These are phyloP conservation scores for Ictalurus punctatus DNA, from an alignment of 2,113 vertebrate genomes.

Conservation along the genomic window DNA sequence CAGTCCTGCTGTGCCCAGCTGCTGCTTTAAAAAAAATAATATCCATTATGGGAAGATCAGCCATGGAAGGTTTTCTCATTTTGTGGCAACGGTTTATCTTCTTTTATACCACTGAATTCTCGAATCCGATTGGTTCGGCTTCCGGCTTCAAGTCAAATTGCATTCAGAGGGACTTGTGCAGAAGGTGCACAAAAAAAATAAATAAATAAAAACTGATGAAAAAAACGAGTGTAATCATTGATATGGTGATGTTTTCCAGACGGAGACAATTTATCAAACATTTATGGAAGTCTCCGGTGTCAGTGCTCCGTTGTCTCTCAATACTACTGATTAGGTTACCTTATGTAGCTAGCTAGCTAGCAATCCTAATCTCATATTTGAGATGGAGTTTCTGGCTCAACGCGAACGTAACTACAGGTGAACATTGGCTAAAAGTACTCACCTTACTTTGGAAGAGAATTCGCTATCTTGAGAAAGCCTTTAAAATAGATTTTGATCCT, in stretches of 20 bases:
- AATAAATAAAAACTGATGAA: not conserved
- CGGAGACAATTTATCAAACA: not conserved
- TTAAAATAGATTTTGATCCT: not conserved
- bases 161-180: not conserved
- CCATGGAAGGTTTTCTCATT: not conserved
- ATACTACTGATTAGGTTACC: not conserved
- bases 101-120: not conserved
- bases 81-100: not conserved
- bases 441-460: not conserved
- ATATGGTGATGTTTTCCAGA: not conserved
- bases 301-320: not conserved
- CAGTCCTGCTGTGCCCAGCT: slow-evolving; percentile 21
- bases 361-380: not conserved
- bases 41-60: not conserved
- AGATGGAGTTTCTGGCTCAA: not conserved
- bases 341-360: not conserved
- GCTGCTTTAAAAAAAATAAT: slow-evolving; percentile 34
- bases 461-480: not conserved
- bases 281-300: not conserved
- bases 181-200: not conserved
- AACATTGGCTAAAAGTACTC: not conserved
- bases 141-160: not conserved
- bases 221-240: not conserved
- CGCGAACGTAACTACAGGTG: not conserved
- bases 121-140: not conserved